phyloP scores from a whole-genome alignment of 2,888 invertebrate species.

The Epinotia demarniana region DNA sequence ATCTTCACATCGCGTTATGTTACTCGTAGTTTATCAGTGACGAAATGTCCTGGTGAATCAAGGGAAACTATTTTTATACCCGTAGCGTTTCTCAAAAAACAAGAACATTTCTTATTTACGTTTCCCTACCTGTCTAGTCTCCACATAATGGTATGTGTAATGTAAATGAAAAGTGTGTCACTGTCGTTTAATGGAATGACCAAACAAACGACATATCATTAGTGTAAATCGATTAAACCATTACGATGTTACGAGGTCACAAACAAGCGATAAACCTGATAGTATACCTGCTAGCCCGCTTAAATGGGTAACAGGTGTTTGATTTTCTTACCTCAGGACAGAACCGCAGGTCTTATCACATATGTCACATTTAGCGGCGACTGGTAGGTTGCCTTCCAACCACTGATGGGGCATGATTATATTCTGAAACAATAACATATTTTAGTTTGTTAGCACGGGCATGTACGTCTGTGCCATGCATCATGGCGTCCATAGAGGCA shows the following conservation, averaged over 20 bases:
- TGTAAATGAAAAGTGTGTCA: not conserved
- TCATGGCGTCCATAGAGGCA: too few species aligned
- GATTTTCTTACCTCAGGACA: conserved; percentile 89
- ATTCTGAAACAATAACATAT: conserved; percentile 83
- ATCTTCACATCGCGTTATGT: too few species aligned
- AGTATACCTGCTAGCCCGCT: conserved; percentile 3
- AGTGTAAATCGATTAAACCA: conserved; percentile 19
- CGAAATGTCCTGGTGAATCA: too few species aligned
- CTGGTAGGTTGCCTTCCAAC: conserved; percentile 98
- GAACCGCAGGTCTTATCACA: conserved; percentile 99
- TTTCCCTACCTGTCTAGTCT: too few species aligned
- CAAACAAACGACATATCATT: not conserved
- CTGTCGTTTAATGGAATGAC: conserved; percentile 10
- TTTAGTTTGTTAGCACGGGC: not conserved
- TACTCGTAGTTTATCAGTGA: too few species aligned
- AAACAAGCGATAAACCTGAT: conserved; percentile 22
- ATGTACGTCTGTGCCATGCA: not conserved
- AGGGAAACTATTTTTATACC: too few species aligned
- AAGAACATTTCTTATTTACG: too few species aligned
- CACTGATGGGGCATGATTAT: conserved; percentile 99
- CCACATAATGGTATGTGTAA: too few species aligned
- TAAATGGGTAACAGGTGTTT: not conserved
- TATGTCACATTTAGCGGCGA: conserved; percentile 95
- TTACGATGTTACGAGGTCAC: conserved; percentile 31
- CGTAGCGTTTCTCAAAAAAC: too few species aligned